A percentile compares a stretch with the other conserved stretches of the same genome.
Evolutionary conservation across 2,113 vertebrate species (phyloP).

Genomic region (Ctenodactylus gundi): DNA sequence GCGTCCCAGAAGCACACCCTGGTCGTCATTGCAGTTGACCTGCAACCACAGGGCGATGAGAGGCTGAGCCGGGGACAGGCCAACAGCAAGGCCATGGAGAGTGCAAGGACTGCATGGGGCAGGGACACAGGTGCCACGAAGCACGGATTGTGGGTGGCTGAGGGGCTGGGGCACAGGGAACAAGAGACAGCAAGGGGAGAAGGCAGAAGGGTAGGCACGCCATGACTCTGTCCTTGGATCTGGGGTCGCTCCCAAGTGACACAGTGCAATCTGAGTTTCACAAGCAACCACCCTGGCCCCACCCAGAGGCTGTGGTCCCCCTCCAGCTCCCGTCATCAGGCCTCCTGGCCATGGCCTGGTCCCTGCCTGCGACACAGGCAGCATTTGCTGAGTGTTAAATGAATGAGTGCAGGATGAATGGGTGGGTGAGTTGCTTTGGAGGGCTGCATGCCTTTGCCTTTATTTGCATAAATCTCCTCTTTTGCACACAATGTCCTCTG

Average conservation of each 20-base stretch:
- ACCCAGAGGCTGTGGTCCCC: neutral
- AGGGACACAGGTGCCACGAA: neutral
- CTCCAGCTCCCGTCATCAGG: neutral
- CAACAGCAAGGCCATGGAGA: accelerated
- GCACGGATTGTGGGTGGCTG: accelerated
- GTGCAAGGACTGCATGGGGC: neutral
- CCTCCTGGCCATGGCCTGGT: neutral
- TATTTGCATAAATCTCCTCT: neutral
- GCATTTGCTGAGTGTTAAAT: neutral
- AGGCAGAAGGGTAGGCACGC: neutral
- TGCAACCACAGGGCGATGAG: constrained; percentile 44
- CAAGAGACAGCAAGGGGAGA: neutral
- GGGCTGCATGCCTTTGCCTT: neutral
- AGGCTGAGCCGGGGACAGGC: neutral
- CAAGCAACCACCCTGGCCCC: neutral
- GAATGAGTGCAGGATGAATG: neutral
- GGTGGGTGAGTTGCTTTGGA: neutral
- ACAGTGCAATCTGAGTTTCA: neutral
- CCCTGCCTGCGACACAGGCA: neutral
- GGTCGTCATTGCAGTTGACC: constrained; percentile 95
- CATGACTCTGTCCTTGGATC: neutral
- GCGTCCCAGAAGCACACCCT: constrained; percentile 89
- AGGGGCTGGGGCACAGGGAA: neutral
- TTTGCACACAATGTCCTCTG: neutral
- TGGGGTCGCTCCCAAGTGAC: too few species aligned